These are phyloP conservation scores for Drosophila diplacantha DNA, from an alignment of 2,888 invertebrate species.

Conservation along the genomic window DNA sequence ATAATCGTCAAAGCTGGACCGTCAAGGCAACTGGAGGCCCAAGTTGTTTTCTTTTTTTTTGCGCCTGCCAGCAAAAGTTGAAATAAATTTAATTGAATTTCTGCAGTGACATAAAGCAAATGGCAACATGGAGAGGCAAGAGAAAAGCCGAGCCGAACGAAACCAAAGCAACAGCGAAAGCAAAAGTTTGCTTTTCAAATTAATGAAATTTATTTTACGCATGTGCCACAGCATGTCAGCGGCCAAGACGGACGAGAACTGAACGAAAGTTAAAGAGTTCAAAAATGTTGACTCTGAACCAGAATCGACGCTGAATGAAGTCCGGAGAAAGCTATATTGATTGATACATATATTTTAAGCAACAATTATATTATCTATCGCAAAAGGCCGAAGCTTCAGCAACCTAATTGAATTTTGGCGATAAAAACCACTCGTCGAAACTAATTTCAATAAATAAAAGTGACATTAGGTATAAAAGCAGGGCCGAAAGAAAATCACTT, in stretches of 20 bases:
- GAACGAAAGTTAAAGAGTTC: slow-evolving; percentile 7
- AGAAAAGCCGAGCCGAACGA: slow-evolving; percentile 18
- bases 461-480: slow-evolving; percentile 51
- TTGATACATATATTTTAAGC: neutral
- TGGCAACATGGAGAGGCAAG: slow-evolving; percentile 32
- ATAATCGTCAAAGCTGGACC: slow-evolving; percentile 55
- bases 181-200: slow-evolving; percentile 58
- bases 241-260: slow-evolving; percentile 3
- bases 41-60: slow-evolving; percentile 15
- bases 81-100: slow-evolving; percentile 75
- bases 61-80: slow-evolving; percentile 61
- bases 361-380: slow-evolving; percentile 5
- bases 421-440: slow-evolving; percentile 44
- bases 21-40: slow-evolving; percentile 42
- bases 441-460: slow-evolving; percentile 65
- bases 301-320: neutral
- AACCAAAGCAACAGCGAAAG: slow-evolving; percentile 26
- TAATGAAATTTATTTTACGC: slow-evolving; percentile 66
- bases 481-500: slow-evolving; percentile 49
- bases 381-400: slow-evolving; percentile 5
- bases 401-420: slow-evolving; percentile 25
- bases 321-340: neutral
- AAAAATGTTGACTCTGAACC: neutral
- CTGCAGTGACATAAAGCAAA: slow-evolving; percentile 58
- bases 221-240: slow-evolving; percentile 37